These are phyloP conservation scores for Stegostoma tigrinum DNA, from an alignment of 2,113 vertebrate genomes.

Conservation along the genomic window DNA sequence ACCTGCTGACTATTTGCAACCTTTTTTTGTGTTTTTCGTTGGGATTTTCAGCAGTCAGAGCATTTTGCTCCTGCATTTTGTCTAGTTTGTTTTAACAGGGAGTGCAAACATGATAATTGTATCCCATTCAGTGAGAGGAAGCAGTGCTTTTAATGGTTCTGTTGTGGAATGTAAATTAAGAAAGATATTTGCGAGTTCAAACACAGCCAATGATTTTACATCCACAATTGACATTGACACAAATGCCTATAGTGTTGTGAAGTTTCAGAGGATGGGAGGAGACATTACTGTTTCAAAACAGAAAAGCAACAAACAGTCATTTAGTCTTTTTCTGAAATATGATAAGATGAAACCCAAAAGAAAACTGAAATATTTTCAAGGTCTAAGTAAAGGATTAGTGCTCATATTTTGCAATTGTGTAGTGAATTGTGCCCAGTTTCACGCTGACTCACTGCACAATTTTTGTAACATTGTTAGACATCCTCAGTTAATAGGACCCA, in stretches of 20 bases:
- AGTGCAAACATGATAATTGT: neutral
- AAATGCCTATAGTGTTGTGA: neutral
- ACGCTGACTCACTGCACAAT: constrained; percentile 24
- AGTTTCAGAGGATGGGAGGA: neutral
- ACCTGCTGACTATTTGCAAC: neutral
- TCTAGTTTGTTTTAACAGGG: neutral
- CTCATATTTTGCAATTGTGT: neutral
- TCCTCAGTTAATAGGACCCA: neutral
- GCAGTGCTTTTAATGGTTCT: neutral
- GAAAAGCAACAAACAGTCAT: neutral
- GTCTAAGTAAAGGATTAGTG: constrained; percentile 27
- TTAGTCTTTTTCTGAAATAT: neutral
- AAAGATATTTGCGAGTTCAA: neutral
- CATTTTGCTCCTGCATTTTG: neutral
- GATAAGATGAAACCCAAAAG: neutral
- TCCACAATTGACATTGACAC: neutral
- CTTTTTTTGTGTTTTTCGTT: neutral
- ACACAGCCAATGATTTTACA: neutral
- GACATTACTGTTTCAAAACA: neutral
- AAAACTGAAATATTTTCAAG: constrained; percentile 23
- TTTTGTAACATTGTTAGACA: neutral
- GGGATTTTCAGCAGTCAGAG: neutral
- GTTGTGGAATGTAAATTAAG: neutral
- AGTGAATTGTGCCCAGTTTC: neutral
- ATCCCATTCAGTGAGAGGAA: neutral